Percentiles rank a stretch among this genome's conserved stretches.
These are phyloP conservation scores for Nycticebus coucang DNA, from an alignment of 2,113 vertebrate genomes.

Conservation along the genomic window DNA sequence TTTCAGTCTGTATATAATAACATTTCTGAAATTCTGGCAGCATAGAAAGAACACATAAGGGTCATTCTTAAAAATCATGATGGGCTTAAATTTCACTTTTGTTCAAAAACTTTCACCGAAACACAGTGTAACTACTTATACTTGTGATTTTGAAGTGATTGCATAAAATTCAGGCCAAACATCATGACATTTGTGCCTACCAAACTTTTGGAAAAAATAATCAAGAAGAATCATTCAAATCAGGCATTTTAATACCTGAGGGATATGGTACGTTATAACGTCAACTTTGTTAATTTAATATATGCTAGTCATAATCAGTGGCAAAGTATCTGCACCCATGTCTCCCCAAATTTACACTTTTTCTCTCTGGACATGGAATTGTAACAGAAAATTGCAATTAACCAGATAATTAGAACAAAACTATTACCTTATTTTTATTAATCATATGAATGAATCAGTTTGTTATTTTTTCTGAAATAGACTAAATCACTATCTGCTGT, in stretches of 20 bases:
- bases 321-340: neutral
- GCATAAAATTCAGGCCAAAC: neutral
- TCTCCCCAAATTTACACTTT: neutral
- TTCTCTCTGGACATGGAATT: neutral
- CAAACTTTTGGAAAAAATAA: neutral
- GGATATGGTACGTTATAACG: neutral
- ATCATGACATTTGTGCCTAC: neutral
- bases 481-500: neutral
- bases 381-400: neutral
- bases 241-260: neutral
- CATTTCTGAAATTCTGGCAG: conserved; percentile 25
- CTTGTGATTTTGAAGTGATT: neutral
- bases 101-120: conserved; percentile 24
- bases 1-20: neutral
- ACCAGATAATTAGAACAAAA: neutral
- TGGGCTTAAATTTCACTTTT: neutral
- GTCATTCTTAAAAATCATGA: neutral
- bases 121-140: neutral
- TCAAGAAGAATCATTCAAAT: neutral
- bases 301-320: neutral
- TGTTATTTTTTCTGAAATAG: neutral
- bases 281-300: neutral
- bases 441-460: neutral
- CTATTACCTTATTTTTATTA: neutral
- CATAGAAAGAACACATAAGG: neutral